These are phyloP conservation scores for Crypturellus tataupa DNA, from an alignment of 2,797 vertebrate species.

Conservation along the genomic window DNA sequence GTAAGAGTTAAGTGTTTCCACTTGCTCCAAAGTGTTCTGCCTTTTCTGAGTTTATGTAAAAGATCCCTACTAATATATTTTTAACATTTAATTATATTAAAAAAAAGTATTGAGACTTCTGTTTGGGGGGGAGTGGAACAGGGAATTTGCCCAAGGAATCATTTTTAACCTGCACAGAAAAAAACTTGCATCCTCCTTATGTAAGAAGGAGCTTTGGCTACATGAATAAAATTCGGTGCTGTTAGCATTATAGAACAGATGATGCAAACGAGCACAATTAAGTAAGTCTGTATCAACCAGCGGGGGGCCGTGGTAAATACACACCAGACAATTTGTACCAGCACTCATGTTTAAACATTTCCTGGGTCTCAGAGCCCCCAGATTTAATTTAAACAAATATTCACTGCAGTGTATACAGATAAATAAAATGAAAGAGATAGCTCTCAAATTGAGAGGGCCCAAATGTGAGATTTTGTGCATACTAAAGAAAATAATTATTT, in stretches of 20 bases:
- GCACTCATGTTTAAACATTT: conserved; percentile 44
- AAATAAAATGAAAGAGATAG: background rate
- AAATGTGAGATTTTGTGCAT: background rate
- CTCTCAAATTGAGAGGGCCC: background rate
- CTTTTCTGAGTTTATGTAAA: background rate
- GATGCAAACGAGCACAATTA: conserved; percentile 70
- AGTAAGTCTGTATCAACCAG: conserved; percentile 43
- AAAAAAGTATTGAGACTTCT: accelerated
- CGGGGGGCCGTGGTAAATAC: conserved; percentile 49
- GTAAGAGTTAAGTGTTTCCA: background rate
- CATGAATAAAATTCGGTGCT: background rate
- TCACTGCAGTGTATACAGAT: background rate
- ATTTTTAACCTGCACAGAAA: background rate
- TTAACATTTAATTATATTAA: background rate
- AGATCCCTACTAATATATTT: background rate
- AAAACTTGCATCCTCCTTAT: background rate
- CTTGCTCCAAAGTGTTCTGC: background rate
- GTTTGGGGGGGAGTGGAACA: no score
- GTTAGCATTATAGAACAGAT: conserved; percentile 29
- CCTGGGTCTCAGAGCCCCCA: background rate
- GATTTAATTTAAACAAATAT: conserved; percentile 56
- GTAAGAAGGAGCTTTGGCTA: background rate
- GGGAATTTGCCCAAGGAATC: background rate
- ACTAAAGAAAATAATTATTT: background rate
- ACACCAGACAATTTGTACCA: conserved; percentile 58